Evolutionary conservation across 2,888 invertebrate genomes (phyloP).

Genomic region (Temnothorax ravouxi): DNA sequence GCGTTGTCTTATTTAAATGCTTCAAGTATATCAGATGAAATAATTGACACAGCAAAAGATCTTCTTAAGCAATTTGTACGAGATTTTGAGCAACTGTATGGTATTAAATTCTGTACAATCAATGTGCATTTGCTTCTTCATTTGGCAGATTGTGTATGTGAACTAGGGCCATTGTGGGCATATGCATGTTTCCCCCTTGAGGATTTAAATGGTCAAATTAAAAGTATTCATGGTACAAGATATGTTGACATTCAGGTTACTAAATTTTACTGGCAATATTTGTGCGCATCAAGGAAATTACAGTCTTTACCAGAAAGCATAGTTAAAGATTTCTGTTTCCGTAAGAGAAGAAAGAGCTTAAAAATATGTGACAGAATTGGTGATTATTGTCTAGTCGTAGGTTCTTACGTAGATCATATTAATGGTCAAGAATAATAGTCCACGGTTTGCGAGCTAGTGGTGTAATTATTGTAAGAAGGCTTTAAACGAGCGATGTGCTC

Average conservation of each 20-base stretch:
- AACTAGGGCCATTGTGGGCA: neutral
- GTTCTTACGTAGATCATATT: neutral
- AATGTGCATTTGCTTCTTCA: neutral
- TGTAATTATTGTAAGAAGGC: no score
- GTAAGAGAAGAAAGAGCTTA: neutral
- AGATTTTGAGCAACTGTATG: neutral
- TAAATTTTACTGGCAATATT: neutral
- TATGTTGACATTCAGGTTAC: neutral
- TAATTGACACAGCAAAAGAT: neutral
- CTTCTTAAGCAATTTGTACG: neutral
- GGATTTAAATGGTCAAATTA: neutral
- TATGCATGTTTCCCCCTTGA: neutral
- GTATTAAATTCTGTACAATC: neutral
- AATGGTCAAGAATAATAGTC: neutral
- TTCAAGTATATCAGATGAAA: neutral
- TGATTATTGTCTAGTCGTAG: neutral
- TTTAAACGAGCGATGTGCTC: no score
- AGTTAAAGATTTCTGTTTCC: neutral
- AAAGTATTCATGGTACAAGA: neutral
- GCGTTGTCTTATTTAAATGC: neutral
- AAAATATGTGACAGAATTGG: neutral
- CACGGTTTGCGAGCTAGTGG: no score
- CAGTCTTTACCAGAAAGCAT: neutral
- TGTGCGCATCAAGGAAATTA: neutral
- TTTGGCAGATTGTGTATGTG: neutral